Conservation (phyloP, 2,888 invertebrate species). For the Tortricodes alternella region DNA sequence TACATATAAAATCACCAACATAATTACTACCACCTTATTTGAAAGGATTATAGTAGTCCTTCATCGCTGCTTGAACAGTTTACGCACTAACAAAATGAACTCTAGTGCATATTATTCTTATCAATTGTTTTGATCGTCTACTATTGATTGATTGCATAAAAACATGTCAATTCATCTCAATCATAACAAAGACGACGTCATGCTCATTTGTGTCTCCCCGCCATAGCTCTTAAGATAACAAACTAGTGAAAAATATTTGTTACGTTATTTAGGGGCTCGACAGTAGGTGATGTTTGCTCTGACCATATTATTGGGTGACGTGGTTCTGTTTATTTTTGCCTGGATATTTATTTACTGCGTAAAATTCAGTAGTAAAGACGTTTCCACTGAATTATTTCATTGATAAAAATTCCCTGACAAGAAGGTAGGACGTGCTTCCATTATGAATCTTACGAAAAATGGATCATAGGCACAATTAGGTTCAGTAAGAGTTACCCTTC, state of each 20-base stretch:
- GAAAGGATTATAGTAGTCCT: no score
- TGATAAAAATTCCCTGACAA: background rate
- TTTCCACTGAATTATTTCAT: background rate
- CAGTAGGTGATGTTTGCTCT: background rate
- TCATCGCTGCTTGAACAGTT: background rate
- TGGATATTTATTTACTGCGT: background rate
- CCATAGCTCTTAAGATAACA: constrained; percentile 6
- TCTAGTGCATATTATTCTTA: background rate
- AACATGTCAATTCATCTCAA: constrained; percentile 31
- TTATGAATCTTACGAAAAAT: no score
- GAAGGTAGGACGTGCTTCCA: no score
- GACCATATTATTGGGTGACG: constrained; percentile 5
- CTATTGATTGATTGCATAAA: constrained; percentile 36
- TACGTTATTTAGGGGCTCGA: constrained; percentile 5
- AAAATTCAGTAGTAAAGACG: background rate
- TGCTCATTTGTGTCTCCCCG: constrained; percentile 10
- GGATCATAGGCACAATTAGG: no score
- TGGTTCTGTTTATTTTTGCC: constrained; percentile 7
- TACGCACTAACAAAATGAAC: background rate
- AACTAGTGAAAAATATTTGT: constrained; percentile 24
- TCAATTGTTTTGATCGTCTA: constrained; percentile 12
- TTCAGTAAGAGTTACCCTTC: no score
- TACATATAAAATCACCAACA: no score
- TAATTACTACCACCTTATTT: no score
- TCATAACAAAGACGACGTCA: constrained; percentile 23